phyloP scores from a whole-genome alignment of 2,888 invertebrate species.

The Parelbella ahira region DNA sequence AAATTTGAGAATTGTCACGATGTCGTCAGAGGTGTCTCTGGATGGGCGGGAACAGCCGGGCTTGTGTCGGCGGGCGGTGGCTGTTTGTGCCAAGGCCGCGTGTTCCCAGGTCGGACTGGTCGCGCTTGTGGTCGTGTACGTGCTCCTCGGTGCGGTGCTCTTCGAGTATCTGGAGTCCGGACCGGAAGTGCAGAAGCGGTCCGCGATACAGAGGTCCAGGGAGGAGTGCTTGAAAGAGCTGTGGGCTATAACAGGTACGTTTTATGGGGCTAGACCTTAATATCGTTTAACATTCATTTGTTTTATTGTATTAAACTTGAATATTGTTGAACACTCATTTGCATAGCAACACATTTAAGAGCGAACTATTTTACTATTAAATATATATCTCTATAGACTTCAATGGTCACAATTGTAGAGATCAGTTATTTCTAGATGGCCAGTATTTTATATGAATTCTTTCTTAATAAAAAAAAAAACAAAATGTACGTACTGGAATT shows the following conservation, averaged over 20 bases:
- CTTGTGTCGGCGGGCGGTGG: conserved; percentile 48
- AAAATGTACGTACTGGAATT: no score
- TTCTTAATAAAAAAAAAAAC: no score
- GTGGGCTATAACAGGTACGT: conserved; percentile 89
- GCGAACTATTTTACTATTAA: no score
- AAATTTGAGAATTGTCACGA: conserved; percentile 34
- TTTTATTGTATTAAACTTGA: no score
- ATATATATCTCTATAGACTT: no score
- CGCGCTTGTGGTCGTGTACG: conserved; percentile 86
- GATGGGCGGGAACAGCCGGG: conserved; percentile 65
- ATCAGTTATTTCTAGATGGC: no score
- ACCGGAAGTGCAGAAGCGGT: conserved; percentile 83
- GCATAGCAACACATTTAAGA: no score
- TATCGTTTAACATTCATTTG: no score
- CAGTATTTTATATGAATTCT: no score
- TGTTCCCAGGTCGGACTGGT: conserved; percentile 86
- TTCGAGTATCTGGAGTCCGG: conserved; percentile 88
- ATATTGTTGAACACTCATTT: no score
- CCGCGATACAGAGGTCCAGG: conserved; percentile 82
- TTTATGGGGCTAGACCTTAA: background rate
- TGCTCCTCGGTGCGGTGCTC: conserved; percentile 86
- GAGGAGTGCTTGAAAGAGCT: conserved; percentile 86
- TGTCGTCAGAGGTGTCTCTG: conserved; percentile 74
- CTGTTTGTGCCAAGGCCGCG: conserved; percentile 76
- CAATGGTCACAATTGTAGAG: no score